Evolutionary conservation across 2,113 vertebrate species (phyloP).

Genomic region (Agapornis roseicollis): DNA sequence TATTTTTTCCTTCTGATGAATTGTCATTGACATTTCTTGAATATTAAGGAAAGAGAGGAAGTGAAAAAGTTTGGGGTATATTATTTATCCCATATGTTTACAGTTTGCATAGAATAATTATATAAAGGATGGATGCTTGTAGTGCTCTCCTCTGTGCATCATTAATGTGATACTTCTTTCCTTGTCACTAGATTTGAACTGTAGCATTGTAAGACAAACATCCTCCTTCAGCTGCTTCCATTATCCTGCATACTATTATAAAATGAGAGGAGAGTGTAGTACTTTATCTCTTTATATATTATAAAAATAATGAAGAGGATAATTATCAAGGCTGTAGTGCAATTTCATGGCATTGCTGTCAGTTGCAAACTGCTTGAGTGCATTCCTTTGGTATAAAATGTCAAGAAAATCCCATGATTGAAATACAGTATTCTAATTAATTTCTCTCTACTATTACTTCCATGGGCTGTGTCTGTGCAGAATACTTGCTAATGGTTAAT

Average conservation of each 20-base stretch:
- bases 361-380: slow-evolving; percentile 58
- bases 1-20: neutral
- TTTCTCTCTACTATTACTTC: slow-evolving; percentile 58
- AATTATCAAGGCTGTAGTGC: slow-evolving; percentile 64
- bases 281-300: slow-evolving; percentile 65
- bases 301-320: slow-evolving; percentile 71
- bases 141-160: slow-evolving; percentile 10
- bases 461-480: neutral
- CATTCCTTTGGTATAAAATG: slow-evolving; percentile 56
- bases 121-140: slow-evolving; percentile 10
- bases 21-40: neutral
- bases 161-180: slow-evolving; percentile 39
- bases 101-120: neutral
- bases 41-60: neutral
- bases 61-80: neutral
- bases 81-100: neutral
- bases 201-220: slow-evolving; percentile 46
- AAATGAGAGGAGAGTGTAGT: slow-evolving; percentile 50
- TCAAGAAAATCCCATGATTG: slow-evolving; percentile 56
- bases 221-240: slow-evolving; percentile 21
- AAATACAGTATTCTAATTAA: slow-evolving; percentile 72
- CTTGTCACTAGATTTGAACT: slow-evolving; percentile 53
- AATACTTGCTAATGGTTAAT: slow-evolving; percentile 1
- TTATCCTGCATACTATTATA: slow-evolving; percentile 53
- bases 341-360: slow-evolving; percentile 58